Conservation (phyloP, 1,140 invertebrate genomes). For the Drosophila asahinai region DNA sequence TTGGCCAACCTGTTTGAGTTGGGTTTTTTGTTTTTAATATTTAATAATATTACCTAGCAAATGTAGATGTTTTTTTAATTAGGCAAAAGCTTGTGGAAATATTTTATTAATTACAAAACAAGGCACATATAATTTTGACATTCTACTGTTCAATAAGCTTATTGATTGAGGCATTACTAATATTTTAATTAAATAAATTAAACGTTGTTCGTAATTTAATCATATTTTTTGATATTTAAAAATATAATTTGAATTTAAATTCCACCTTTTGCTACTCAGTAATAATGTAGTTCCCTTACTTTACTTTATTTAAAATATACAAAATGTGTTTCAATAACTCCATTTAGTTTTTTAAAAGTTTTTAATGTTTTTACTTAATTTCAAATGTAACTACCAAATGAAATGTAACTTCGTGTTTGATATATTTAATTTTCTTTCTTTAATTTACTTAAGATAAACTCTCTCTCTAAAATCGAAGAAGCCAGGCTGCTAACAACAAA, state of each 20-base stretch:
- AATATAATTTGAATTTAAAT: too few species aligned
- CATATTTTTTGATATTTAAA: too few species aligned
- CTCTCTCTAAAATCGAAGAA: not conserved
- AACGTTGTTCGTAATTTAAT: not conserved
- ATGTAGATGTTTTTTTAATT: too few species aligned
- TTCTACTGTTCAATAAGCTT: too few species aligned
- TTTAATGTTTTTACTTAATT: not conserved
- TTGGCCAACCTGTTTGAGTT: not conserved
- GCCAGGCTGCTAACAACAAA: slow-evolving; percentile 1
- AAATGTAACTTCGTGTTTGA: not conserved
- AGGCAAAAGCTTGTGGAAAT: not conserved
- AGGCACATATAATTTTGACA: too few species aligned
- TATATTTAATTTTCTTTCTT: not conserved
- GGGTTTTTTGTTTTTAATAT: too few species aligned
- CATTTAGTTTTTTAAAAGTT: not conserved
- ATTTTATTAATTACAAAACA: not conserved
- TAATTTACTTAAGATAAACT: not conserved
- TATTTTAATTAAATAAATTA: too few species aligned
- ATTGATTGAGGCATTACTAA: too few species aligned
- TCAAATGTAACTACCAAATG: not conserved
- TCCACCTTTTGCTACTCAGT: not conserved
- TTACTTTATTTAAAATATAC: too few species aligned
- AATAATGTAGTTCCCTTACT: too few species aligned
- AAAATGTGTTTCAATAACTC: too few species aligned
- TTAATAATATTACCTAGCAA: too few species aligned